A percentile compares a stretch with the other conserved stretches of the same genome.
phyloP scores from a whole-genome alignment of 2,797 vertebrate species.

The Bovichtus diacanthus region DNA sequence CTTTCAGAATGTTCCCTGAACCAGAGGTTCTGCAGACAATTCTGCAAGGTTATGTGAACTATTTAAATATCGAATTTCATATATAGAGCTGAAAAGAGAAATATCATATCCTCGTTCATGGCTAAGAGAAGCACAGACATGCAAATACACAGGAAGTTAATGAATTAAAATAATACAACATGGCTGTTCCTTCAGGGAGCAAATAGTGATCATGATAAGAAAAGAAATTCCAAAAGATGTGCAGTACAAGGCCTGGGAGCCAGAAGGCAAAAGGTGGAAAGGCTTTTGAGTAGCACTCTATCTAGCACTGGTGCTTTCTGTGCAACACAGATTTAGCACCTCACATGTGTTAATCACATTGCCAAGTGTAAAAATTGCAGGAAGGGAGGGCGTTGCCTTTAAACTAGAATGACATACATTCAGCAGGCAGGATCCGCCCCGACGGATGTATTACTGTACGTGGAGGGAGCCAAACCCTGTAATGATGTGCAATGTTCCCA shows the following conservation, averaged over 20 bases:
- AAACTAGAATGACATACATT: constrained; percentile 69
- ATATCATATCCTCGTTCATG: constrained; percentile 1
- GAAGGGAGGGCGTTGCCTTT: constrained; percentile 57
- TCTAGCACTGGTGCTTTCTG: constrained; percentile 49
- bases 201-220: constrained; percentile 41
- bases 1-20: constrained; percentile 44
- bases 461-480: constrained; percentile 47
- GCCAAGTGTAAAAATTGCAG: constrained; percentile 72
- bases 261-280: constrained; percentile 45
- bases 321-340: constrained; percentile 66
- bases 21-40: constrained; percentile 48
- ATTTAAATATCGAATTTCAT: constrained; percentile 48
- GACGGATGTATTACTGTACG: constrained; percentile 42
- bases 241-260: constrained; percentile 20
- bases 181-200: constrained; percentile 23
- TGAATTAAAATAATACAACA: constrained; percentile 31
- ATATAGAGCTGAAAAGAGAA: constrained; percentile 19
- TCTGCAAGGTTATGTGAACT: constrained; percentile 44
- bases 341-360: constrained; percentile 67
- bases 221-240: constrained; percentile 36
- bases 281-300: constrained; percentile 40
- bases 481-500: constrained; percentile 46
- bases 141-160: neutral
- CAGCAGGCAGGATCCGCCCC: constrained; percentile 39
- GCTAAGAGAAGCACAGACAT: neutral